Base-by-base conservation (phyloP, 2,113 vertebrate genomes). In the Toxotes jaculatrix region DNA sequence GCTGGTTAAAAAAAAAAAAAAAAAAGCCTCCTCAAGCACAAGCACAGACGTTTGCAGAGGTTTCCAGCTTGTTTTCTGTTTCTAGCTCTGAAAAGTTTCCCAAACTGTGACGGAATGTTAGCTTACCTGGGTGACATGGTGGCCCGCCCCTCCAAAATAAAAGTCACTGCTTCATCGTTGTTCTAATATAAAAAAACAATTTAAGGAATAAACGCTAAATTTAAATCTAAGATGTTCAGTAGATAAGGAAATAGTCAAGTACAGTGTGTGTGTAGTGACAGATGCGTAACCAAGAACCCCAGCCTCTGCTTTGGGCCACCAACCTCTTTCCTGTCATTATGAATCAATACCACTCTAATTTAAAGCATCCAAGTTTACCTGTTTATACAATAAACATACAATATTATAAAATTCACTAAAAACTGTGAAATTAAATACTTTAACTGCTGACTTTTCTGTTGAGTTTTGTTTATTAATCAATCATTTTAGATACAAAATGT, bases 31-130 rank as follows among this genome's bases (percentile, higher is more conserved):
- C 5, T 32, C 1, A 19, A 5, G 40, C 60, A 14, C n/a, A 1
- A 5, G 0, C 1, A 5, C 1, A 31, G 0, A 2, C 10, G 4
- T 32, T n/a, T 77, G 0, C 7, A 17, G 5, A 10, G 4, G 8
- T 40, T 19, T 43, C 3, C 0, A 0, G 14, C 42, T 53, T 23
- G 5, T 71, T 38, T 42, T 3, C n/a, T 3, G 4, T 13, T 55
- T 47, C 2, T 42, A 23, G 47, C 47, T 6, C 12, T 17, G n/a
- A 4, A 70, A 87, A 61, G 51, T 74, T 55, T 5, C 14, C 4
- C 34, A 10, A 57, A 23, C 40, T 53, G 61, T 7, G 32, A 2
- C 16, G 1, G 23, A 7, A 31, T 23, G 36, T 49, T 19, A 17
- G 31, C 40, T 78, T 4, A 42, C 36, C 19, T 8, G 1, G 38